A percentile compares a stretch with the other conserved stretches of the same genome.
Evolutionary conservation across 2,797 vertebrate genomes (phyloP).

Genomic region (Allobates femoralis): DNA sequence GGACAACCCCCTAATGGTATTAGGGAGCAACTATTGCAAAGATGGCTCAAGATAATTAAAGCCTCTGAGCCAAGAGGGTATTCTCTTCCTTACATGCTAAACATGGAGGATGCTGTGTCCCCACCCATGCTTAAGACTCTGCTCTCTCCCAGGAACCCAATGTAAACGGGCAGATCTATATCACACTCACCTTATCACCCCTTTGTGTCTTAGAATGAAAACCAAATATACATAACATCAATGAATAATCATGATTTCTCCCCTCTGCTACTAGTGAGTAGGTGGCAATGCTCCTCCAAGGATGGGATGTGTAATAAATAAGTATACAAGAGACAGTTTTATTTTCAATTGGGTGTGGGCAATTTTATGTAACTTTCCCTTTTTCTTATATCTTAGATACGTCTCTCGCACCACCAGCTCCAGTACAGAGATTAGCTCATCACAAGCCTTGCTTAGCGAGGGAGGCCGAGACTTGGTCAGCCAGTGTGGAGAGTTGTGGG

Average conservation of each 20-base stretch:
- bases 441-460: conserved; percentile 98
- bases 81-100: not conserved
- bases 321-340: conserved; percentile 49
- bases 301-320: conserved; percentile 55
- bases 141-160: not conserved
- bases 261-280: conserved; percentile 29
- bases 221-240: conserved; percentile 60
- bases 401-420: conserved; percentile 63
- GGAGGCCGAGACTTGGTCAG: conserved; percentile 95
- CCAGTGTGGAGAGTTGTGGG: conserved; percentile 95
- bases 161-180: not conserved
- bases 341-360: conserved; percentile 44
- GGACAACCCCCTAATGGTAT: not conserved
- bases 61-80: not conserved
- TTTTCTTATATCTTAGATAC: conserved; percentile 67
- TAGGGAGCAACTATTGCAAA: not conserved
- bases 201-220: conserved; percentile 18
- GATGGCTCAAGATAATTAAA: not conserved
- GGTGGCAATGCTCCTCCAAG: conserved; percentile 24
- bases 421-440: conserved; percentile 69
- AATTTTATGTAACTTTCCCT: conserved; percentile 64
- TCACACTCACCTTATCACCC: conserved; percentile 35
- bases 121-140: not conserved
- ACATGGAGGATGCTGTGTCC: not conserved
- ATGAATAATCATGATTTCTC: conserved; percentile 44